phyloP scores from a whole-genome alignment of 2,888 invertebrate species.

The Drosophila trichaetosa region DNA sequence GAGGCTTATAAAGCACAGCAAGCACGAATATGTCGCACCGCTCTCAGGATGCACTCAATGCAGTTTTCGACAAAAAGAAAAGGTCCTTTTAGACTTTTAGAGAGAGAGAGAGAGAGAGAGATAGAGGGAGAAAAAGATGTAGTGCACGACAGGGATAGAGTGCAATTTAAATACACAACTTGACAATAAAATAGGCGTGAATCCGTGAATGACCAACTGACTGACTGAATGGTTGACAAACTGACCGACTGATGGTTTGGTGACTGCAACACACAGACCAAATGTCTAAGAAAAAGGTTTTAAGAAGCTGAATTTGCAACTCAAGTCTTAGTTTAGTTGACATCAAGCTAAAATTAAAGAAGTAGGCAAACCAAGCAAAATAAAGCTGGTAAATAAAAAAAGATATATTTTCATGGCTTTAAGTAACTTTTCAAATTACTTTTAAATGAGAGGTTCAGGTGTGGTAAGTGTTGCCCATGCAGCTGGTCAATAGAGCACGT shows the following conservation, averaged over 20 bases:
- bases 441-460: neutral
- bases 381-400: neutral
- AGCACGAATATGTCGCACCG: slow-evolving; percentile 45
- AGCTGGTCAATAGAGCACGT: neutral
- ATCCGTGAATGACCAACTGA: neutral
- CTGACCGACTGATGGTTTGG: neutral
- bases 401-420: neutral
- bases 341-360: neutral
- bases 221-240: neutral
- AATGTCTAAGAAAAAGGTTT: neutral
- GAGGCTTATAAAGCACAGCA: slow-evolving; percentile 37
- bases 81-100: neutral
- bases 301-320: neutral
- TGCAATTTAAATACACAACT: neutral
- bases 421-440: neutral
- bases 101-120: neutral
- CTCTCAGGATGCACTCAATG: neutral
- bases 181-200: too few relatives aligned
- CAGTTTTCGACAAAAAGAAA: neutral
- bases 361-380: neutral
- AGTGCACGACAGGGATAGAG: neutral
- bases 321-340: neutral
- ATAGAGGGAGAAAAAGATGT: neutral
- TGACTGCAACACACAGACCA: neutral
- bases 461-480: neutral